Conservation (phyloP, 2,888 invertebrate species). For the Orchestes rusci region DNA sequence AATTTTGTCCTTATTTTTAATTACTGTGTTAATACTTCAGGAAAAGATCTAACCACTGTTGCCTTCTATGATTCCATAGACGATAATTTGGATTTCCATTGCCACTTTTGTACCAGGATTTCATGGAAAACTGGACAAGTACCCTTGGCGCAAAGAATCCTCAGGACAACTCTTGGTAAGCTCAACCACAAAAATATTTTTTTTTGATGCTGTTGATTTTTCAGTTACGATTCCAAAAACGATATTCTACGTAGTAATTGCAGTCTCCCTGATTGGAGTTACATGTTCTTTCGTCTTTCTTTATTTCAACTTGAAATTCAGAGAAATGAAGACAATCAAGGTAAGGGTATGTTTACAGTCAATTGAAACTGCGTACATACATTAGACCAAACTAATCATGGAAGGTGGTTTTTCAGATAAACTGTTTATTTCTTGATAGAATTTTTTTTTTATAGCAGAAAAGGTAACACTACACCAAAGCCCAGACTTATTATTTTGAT, state of each 20-base stretch:
- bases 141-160: slow-evolving; percentile 70
- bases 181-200: background rate
- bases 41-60: slow-evolving; percentile 54
- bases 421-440: too few relatives aligned
- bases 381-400: too few relatives aligned
- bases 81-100: slow-evolving; percentile 58
- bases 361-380: too few relatives aligned
- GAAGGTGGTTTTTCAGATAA: too few relatives aligned
- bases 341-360: too few relatives aligned
- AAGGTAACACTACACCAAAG: too few relatives aligned
- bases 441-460: too few relatives aligned
- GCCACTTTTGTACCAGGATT: slow-evolving; percentile 59
- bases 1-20: background rate
- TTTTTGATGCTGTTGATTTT: background rate
- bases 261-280: slow-evolving; percentile 68
- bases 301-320: slow-evolving; percentile 62
- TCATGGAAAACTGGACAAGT: slow-evolving; percentile 72
- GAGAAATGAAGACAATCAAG: slow-evolving; percentile 76
- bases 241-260: slow-evolving; percentile 66
- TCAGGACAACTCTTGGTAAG: slow-evolving; percentile 44
- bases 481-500: too few relatives aligned
- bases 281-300: slow-evolving; percentile 67
- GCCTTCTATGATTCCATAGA: slow-evolving; percentile 63
- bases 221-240: slow-evolving; percentile 71
- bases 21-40: background rate